Percentiles rank a stretch among this genome's conserved stretches.
phyloP scores from a whole-genome alignment of 92 coral and sea anemone species.

The Meandrina meandrites region DNA sequence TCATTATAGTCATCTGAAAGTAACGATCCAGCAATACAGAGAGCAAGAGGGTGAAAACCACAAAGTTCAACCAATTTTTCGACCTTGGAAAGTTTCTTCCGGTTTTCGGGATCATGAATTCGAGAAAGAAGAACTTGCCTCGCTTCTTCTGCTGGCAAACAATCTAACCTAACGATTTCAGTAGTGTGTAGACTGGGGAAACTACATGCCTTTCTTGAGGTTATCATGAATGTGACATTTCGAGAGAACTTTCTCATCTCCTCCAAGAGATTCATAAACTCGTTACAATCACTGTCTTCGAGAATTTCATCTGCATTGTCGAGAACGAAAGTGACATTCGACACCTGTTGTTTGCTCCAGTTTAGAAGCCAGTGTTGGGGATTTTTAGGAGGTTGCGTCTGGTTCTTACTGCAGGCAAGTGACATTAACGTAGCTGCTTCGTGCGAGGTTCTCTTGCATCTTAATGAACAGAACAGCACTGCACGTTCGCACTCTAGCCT shows the following conservation, averaged over 20 bases:
- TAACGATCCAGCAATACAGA: slow-evolving; percentile 20
- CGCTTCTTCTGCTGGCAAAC: background rate
- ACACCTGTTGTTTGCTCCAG: slow-evolving; percentile 9
- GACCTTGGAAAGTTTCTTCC: background rate
- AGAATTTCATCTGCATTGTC: slow-evolving; percentile 15
- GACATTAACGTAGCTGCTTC: slow-evolving; percentile 2
- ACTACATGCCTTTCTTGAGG: background rate
- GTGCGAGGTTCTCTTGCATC: background rate
- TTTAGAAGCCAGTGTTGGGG: slow-evolving; percentile 14
- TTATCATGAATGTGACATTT: background rate
- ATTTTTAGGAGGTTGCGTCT: background rate
- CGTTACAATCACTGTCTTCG: background rate
- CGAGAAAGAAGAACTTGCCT: background rate
- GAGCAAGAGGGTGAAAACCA: slow-evolving; percentile 11
- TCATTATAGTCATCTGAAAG: slow-evolving; percentile 4
- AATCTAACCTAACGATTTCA: background rate
- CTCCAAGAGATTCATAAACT: background rate
- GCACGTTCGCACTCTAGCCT: background rate
- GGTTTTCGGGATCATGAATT: background rate
- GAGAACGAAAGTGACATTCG: slow-evolving; percentile 21
- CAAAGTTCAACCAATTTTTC: slow-evolving; percentile 3
- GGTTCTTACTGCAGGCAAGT: slow-evolving; percentile 9
- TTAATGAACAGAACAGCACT: slow-evolving; percentile 3
- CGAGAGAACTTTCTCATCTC: background rate
- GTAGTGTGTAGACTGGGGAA: background rate